Evolutionary conservation across 1,140 invertebrate species (phyloP), one percentile per base, ranked within the genome.

Genomic region (Lucilia cuprina): DNA sequence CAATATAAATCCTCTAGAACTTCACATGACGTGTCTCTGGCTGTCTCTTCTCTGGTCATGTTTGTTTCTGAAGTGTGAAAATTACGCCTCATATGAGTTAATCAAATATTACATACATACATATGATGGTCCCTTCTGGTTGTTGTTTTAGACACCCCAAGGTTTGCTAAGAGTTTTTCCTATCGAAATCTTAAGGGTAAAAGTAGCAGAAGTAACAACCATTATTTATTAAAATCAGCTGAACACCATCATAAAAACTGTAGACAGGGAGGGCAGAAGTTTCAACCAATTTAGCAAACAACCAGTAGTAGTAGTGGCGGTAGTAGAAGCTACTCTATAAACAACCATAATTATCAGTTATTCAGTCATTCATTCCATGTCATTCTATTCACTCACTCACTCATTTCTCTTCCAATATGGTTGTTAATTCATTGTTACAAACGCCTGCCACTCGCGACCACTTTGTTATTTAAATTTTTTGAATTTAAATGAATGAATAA

Each of bases 241-340:
- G n/a, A n/a, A n/a, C 41, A 10, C 75, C 34, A 78, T 47, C 13
- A 19, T 70, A 70, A 70, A 19, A 70, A 70, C n/a, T 60, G 19
- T 70, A 55, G 50, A 7, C 21, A 21, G 65, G 65, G 65, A 25
- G 65, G 65, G 5, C 7, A 78, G 25, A 30, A 30, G 41, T 35
- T 30, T 78, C 75, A 78, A 41, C 35, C 75, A 78, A 78, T 78
- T 78, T 78, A 78, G 75, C 41, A 41, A 41, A n/a, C 75, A 78
- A 47, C 41, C 75, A 78, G 75, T 35, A 78, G 12, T 8, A 41
- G 50, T 55, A 12, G 17, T 10, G 2, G 75, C 75, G 49, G 12
- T 8, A 41, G 50, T 55, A 12, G 17, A 55, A 8, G 75, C 75
- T 78, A 47, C 65, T 70, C 65, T 70, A 70, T 70, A 70, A 70